Evolutionary conservation across 1,140 invertebrate genomes (phyloP).

Genomic region (Heterodera schachtii): DNA sequence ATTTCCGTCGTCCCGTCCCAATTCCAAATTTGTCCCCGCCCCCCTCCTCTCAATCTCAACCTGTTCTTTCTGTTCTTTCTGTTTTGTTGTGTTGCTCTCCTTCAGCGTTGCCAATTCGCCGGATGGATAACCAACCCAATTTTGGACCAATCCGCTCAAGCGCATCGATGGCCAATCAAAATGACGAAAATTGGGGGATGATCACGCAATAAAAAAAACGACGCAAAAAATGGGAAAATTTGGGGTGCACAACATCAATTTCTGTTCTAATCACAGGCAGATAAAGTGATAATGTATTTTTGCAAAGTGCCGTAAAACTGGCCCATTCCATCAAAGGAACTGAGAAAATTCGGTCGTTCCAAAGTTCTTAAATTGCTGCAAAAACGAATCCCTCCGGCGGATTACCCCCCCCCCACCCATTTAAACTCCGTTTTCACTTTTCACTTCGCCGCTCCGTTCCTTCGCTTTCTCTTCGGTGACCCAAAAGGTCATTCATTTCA

Average conservation of each 20-base stretch:
- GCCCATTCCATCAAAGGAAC: no score
- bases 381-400: no score
- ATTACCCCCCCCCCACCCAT: neutral
- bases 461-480: slow-evolving; percentile 1
- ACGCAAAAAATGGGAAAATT: neutral
- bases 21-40: neutral
- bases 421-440: neutral
- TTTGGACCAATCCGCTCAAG: neutral
- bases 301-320: no score
- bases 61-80: neutral
- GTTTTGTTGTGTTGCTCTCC: no score
- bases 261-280: no score
- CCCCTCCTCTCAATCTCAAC: neutral
- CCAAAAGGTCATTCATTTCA: slow-evolving; percentile 3
- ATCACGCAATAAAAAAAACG: neutral
- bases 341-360: no score
- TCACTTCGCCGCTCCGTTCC: neutral
- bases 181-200: neutral
- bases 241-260: no score
- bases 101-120: no score
- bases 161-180: neutral
- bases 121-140: neutral
- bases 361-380: no score
- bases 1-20: neutral
- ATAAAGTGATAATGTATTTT: no score